Evolutionary conservation across 2,113 vertebrate species (phyloP).

Genomic region (Podarcis muralis): DNA sequence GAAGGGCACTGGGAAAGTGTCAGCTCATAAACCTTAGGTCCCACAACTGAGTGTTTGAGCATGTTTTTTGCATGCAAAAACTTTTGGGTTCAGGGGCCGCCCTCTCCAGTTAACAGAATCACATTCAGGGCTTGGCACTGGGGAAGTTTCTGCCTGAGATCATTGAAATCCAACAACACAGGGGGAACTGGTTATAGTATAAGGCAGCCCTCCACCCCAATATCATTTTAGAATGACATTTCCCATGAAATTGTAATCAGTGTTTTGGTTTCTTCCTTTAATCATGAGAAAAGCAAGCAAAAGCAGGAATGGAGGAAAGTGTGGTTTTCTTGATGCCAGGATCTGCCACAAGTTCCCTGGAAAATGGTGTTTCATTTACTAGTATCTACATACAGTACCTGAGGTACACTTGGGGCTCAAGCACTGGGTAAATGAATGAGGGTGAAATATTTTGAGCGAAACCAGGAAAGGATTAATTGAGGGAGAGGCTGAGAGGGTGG

Average conservation of each 20-base stretch:
- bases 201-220: background rate
- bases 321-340: background rate
- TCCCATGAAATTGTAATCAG: background rate
- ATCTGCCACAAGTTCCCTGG: background rate
- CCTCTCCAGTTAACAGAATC: background rate
- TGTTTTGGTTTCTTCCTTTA: background rate
- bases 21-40: background rate
- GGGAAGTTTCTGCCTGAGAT: background rate
- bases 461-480: slow-evolving; percentile 49
- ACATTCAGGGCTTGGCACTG: background rate
- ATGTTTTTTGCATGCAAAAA: background rate
- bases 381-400: background rate
- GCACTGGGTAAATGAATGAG: slow-evolving; percentile 38
- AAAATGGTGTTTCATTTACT: background rate
- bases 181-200: background rate
- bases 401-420: background rate
- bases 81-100: background rate
- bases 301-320: background rate
- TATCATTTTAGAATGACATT: background rate
- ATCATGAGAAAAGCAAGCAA: background rate
- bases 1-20: background rate
- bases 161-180: background rate
- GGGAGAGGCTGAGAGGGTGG: slow-evolving; percentile 28
- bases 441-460: slow-evolving; percentile 33
- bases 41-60: background rate